phyloP scores from a whole-genome alignment of 1,140 invertebrate species.

The Caenorhabditis briggsae region DNA sequence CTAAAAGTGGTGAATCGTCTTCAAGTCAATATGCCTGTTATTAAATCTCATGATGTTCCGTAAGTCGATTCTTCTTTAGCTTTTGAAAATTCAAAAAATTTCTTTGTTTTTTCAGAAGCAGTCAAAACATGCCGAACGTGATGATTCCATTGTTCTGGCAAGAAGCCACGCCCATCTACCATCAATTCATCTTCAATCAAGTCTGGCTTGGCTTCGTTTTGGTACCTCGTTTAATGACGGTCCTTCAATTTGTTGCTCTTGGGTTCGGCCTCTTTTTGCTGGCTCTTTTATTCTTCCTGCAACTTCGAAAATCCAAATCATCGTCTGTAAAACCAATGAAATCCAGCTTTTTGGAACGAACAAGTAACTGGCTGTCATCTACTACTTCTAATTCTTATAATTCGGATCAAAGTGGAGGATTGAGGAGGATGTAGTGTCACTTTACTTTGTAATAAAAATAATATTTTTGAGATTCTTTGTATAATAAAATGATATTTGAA shows the following conservation, averaged over 20 bases:
- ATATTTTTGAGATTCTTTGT: not conserved
- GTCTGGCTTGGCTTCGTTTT: slow-evolving; percentile 58
- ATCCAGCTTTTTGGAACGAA: not conserved
- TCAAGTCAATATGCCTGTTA: slow-evolving; percentile 61
- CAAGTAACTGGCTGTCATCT: slow-evolving; percentile 26
- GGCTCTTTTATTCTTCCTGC: slow-evolving; percentile 25
- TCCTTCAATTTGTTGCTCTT: slow-evolving; percentile 46
- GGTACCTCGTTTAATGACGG: slow-evolving; percentile 32
- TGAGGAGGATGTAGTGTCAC: slow-evolving; percentile 13
- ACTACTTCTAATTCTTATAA: not conserved
- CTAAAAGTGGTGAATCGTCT: slow-evolving; percentile 60
- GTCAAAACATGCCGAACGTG: slow-evolving; percentile 51
- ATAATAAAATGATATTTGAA: no score
- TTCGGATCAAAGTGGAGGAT: not conserved
- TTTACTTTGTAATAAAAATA: not conserved
- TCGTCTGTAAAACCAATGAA: not conserved
- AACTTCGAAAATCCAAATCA: slow-evolving; percentile 4
- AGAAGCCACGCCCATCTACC: slow-evolving; percentile 10
- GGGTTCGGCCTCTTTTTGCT: slow-evolving; percentile 55
- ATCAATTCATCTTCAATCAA: slow-evolving; percentile 39
- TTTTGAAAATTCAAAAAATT: not conserved
- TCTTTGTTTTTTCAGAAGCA: slow-evolving; percentile 40
- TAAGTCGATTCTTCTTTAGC: slow-evolving; percentile 33
- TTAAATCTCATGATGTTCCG: slow-evolving; percentile 38
- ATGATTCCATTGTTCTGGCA: slow-evolving; percentile 63